Percentiles rank a stretch among this genome's conserved stretches.
These are phyloP conservation scores for Gila orcuttii DNA, from an alignment of 2,113 vertebrate species.

Conservation along the genomic window DNA sequence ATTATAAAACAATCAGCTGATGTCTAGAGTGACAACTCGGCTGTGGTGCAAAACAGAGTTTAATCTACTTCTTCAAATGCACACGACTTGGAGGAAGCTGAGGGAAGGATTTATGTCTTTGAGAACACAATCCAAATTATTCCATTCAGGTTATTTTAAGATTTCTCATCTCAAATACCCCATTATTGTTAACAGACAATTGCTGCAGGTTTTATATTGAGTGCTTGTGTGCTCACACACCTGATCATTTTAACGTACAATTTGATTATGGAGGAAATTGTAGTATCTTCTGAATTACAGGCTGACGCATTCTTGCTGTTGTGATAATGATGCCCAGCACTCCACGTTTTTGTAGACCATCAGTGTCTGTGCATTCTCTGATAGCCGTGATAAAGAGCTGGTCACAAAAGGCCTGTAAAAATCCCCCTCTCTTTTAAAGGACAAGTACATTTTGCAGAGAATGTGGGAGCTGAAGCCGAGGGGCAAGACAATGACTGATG, in stretches of 20 bases:
- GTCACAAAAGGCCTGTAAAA: constrained; percentile 41
- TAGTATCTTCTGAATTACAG: constrained; percentile 35
- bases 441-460: constrained; percentile 30
- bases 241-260: constrained; percentile 52
- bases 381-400: constrained; percentile 53
- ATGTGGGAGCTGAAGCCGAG: background rate
- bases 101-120: constrained; percentile 3
- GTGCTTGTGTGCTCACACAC: constrained; percentile 16
- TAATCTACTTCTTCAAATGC: constrained; percentile 9
- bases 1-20: constrained; percentile 8
- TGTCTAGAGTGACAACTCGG: background rate
- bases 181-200: constrained; percentile 28
- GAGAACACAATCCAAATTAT: constrained; percentile 5
- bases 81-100: background rate
- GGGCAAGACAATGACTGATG: constrained; percentile 1
- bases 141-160: constrained; percentile 19
- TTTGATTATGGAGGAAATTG: constrained; percentile 41
- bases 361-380: constrained; percentile 40
- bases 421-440: constrained; percentile 41
- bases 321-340: constrained; percentile 41
- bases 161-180: constrained; percentile 25
- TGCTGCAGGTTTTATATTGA: constrained; percentile 34
- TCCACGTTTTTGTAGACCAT: constrained; percentile 38
- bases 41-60: background rate
- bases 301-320: constrained; percentile 26